phyloP scores from a whole-genome alignment of 2,113 vertebrate species.

The Accipiter virgatus region DNA sequence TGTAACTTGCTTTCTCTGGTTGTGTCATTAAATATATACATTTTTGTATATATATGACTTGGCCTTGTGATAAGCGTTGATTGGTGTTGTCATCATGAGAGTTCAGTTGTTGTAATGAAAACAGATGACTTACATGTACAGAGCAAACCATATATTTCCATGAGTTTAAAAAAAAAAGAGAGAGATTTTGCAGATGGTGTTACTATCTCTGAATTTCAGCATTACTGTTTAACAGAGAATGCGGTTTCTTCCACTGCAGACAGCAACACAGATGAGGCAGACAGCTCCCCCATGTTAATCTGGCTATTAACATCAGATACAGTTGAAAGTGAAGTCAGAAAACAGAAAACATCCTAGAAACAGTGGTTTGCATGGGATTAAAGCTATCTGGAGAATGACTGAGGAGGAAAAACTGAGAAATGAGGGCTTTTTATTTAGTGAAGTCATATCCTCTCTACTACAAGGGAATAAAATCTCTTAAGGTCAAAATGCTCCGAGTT shows the following conservation, averaged over 20 bases:
- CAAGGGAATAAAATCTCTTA: background rate
- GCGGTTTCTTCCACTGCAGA: background rate
- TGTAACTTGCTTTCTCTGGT: background rate
- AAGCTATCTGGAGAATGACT: background rate
- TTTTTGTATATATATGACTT: background rate
- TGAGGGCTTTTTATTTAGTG: background rate
- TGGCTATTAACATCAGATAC: background rate
- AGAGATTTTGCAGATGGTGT: constrained; percentile 1
- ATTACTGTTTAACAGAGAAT: background rate
- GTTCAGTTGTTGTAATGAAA: background rate
- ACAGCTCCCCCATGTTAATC: background rate
- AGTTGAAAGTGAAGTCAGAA: background rate
- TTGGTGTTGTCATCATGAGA: background rate
- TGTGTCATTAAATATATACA: background rate
- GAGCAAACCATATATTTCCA: background rate
- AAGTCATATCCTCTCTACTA: background rate
- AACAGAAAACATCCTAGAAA: background rate
- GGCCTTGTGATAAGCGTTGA: background rate
- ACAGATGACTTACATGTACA: background rate
- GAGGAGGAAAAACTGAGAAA: background rate
- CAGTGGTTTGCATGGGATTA: background rate
- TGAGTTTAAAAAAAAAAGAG: background rate
- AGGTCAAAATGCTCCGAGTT: background rate
- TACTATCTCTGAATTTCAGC: background rate
- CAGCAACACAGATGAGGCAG: background rate